Percentiles rank a stretch among this genome's conserved stretches.
Evolutionary conservation across 2,888 invertebrate genomes (phyloP).

Genomic region (Amiota minor): DNA sequence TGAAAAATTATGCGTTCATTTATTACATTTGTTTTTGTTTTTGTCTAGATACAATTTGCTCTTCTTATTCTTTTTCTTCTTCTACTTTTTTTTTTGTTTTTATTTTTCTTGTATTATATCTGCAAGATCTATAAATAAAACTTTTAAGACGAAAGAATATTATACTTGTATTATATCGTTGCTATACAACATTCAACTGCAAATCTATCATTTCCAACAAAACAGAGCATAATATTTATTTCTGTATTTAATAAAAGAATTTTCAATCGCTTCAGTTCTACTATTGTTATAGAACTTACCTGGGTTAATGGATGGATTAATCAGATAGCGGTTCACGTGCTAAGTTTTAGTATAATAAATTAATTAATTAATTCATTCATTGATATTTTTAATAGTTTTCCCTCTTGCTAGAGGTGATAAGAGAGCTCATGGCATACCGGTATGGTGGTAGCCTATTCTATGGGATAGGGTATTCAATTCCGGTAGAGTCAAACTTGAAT

Average conservation of each 20-base stretch:
- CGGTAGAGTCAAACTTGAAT: no score
- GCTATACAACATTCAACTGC: background rate
- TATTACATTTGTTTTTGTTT: slow-evolving; percentile 35
- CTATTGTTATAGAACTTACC: no score
- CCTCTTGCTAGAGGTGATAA: no score
- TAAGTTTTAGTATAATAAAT: no score
- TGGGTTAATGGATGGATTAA: no score
- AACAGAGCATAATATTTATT: background rate
- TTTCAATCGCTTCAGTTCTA: background rate
- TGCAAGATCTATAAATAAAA: slow-evolving; percentile 57
- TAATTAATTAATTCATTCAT: no score
- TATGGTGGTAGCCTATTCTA: no score
- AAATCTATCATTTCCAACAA: slow-evolving; percentile 8
- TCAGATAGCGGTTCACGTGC: no score
- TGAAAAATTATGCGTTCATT: slow-evolving; percentile 56
- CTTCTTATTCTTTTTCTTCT: slow-evolving; percentile 34
- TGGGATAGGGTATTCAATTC: no score
- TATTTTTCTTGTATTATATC: slow-evolving; percentile 48
- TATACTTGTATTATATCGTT: slow-evolving; percentile 16
- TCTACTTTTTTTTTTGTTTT: slow-evolving; percentile 38
- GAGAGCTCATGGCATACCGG: no score
- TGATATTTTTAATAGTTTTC: no score
- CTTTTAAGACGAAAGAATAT: background rate
- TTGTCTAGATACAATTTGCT: no score
- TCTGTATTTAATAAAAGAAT: slow-evolving; percentile 2